These are phyloP conservation scores for Chrysina gloriosa DNA, from an alignment of 2,888 invertebrate genomes.

Conservation along the genomic window DNA sequence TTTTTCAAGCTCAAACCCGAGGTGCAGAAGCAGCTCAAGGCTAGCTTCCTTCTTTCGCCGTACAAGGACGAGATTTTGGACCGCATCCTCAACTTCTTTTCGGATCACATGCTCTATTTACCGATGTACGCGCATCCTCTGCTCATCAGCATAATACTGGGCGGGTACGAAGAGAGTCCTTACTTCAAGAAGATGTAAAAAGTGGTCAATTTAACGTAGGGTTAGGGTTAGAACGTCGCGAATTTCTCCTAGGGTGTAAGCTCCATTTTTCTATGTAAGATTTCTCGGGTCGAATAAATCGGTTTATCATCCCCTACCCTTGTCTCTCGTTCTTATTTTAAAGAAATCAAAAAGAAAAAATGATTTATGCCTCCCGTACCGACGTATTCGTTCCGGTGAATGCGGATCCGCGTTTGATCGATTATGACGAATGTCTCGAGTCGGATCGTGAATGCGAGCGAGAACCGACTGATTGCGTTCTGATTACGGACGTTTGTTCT, in stretches of 20 bases:
- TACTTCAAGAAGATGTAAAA: slow-evolving; percentile 29
- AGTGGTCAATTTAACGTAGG: neutral
- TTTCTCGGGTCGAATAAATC: no score
- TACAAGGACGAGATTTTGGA: slow-evolving; percentile 42
- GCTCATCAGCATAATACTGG: slow-evolving; percentile 44
- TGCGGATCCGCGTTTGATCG: no score
- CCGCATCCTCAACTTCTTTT: slow-evolving; percentile 41
- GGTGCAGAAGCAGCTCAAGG: neutral
- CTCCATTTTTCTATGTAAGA: no score
- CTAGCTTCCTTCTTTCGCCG: slow-evolving; percentile 27
- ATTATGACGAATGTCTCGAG: no score
- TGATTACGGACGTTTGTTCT: no score
- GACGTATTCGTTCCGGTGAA: no score
- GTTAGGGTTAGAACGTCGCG: neutral
- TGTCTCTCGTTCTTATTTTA: no score
- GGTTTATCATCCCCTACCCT: no score
- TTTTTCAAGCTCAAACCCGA: slow-evolving; percentile 10
- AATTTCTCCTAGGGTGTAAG: slow-evolving; percentile 38
- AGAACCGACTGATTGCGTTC: no score
- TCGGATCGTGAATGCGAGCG: no score
- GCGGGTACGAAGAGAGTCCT: slow-evolving; percentile 44
- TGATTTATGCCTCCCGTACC: no score
- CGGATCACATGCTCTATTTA: slow-evolving; percentile 41
- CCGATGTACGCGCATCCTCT: slow-evolving; percentile 48
- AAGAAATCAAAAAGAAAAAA: no score